These are phyloP conservation scores for Gerris lacustris DNA, from an alignment of 2,888 invertebrate genomes.

Conservation along the genomic window DNA sequence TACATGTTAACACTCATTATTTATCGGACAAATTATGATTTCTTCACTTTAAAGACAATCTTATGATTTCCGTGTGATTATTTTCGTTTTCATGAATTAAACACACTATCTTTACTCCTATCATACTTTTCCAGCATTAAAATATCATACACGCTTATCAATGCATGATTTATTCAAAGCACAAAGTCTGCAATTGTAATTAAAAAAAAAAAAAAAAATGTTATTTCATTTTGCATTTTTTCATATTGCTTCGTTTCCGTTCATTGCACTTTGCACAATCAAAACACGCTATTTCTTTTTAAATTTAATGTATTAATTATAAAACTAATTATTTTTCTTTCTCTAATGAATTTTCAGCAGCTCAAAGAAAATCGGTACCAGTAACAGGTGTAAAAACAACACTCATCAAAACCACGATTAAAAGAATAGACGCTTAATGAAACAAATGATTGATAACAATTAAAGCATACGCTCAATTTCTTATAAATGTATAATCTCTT, in stretches of 20 bases:
- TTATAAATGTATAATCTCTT: too few species aligned
- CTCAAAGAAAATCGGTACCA: background rate
- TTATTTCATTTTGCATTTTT: background rate
- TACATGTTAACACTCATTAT: too few species aligned
- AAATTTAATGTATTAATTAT: background rate
- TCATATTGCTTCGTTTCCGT: background rate
- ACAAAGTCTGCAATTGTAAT: too few species aligned
- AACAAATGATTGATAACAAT: background rate
- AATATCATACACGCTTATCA: too few species aligned
- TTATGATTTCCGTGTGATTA: too few species aligned
- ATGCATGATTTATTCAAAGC: too few species aligned
- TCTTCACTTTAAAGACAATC: too few species aligned
- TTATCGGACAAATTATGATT: too few species aligned
- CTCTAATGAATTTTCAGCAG: background rate
- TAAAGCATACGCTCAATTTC: too few species aligned
- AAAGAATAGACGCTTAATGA: background rate
- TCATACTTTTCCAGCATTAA: too few species aligned
- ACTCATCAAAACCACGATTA: background rate
- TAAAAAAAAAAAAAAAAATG: background rate
- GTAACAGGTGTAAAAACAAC: background rate
- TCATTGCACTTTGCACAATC: background rate
- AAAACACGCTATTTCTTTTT: background rate
- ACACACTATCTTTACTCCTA: too few species aligned
- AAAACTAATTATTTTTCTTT: background rate
- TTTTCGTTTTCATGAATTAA: too few species aligned